Percentiles rank a stretch among this genome's conserved stretches.
Evolutionary conservation across 1,140 invertebrate species (phyloP).

Genomic region (Asobara japonica): DNA sequence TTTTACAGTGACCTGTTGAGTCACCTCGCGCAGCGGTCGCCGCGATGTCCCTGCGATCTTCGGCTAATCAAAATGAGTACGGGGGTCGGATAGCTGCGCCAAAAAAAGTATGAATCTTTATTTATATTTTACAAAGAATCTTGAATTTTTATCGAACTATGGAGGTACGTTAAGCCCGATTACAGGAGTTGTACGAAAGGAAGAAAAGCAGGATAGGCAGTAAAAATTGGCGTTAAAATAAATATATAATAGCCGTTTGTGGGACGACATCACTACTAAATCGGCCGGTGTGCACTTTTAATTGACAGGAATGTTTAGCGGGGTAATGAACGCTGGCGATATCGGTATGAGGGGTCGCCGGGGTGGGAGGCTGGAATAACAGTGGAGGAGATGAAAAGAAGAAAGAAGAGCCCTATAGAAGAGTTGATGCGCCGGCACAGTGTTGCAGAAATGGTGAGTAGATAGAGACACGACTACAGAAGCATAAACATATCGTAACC

Average conservation of each 20-base stretch:
- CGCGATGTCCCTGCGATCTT: too few species aligned
- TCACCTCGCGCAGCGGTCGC: too few species aligned
- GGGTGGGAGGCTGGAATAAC: slow-evolving; percentile 30
- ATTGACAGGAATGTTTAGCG: slow-evolving; percentile 66
- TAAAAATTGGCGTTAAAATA: neutral
- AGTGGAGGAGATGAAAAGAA: slow-evolving; percentile 36
- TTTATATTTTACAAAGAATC: too few species aligned
- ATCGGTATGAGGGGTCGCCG: slow-evolving; percentile 10
- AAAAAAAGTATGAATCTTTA: too few species aligned
- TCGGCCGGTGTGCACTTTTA: slow-evolving; percentile 60
- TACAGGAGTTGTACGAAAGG: neutral
- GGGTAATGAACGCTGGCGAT: slow-evolving; percentile 55
- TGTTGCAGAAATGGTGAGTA: slow-evolving; percentile 44
- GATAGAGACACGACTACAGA: slow-evolving; percentile 61
- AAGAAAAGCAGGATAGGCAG: neutral
- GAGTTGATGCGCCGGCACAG: slow-evolving; percentile 14
- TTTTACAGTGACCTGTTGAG: too few species aligned
- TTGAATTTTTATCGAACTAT: too few species aligned
- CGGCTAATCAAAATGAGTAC: too few species aligned
- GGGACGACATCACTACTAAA: slow-evolving; percentile 50
- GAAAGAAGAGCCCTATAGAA: slow-evolving; percentile 37
- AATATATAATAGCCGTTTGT: neutral
- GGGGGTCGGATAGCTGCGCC: too few species aligned
- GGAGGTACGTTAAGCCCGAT: too few species aligned
- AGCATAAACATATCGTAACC: slow-evolving; percentile 57